Evolutionary conservation across 2,113 vertebrate genomes (phyloP).

Genomic region (Lasiurus cinereus): DNA sequence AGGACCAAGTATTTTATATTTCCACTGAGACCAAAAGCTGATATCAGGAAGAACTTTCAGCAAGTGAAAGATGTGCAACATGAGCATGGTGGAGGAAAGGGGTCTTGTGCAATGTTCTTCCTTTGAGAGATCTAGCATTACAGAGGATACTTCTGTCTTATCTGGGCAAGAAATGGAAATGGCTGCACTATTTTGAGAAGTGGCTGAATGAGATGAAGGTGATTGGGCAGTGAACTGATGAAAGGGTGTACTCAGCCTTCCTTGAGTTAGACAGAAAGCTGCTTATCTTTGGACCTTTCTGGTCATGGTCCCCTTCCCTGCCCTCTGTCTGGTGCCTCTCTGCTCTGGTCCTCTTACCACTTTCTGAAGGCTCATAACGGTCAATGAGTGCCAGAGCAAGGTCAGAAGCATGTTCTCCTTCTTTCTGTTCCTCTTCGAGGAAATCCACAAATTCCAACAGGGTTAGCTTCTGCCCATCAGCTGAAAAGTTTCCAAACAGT

Average conservation of each 20-base stretch:
- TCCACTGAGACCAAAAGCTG: not conserved
- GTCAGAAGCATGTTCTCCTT: conserved; percentile 86
- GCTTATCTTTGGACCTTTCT: not conserved
- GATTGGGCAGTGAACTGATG: not conserved
- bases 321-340: not conserved
- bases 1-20: not conserved
- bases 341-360: conserved; percentile 86
- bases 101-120: not conserved
- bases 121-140: not conserved
- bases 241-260: not conserved
- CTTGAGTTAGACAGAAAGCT: not conserved
- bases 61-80: not conserved
- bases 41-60: not conserved
- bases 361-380: conserved; percentile 93
- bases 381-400: conserved; percentile 92
- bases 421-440: conserved; percentile 91
- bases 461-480: conserved; percentile 92
- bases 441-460: conserved; percentile 94
- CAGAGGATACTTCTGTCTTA: not conserved
- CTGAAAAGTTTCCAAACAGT: conserved; percentile 93
- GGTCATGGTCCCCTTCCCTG: not conserved
- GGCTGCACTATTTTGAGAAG: not conserved
- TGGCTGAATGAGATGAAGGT: not conserved
- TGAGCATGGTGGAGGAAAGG: not conserved
- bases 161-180: not conserved